Evolutionary conservation across 2,888 invertebrate genomes (phyloP).

Genomic region (Sphaerophoria rueppellii): DNA sequence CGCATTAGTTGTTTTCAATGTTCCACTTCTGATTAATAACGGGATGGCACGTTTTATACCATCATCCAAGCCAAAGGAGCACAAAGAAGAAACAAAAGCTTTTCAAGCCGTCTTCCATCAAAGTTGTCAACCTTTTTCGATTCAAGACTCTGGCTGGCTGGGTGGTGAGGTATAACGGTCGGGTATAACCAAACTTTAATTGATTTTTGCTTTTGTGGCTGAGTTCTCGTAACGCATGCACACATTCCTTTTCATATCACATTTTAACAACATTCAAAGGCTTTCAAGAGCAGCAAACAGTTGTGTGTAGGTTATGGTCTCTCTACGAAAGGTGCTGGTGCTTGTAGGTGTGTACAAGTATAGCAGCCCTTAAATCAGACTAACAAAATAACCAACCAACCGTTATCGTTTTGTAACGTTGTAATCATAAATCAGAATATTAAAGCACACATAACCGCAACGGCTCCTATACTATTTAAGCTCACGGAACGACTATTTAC

Average conservation of each 20-base stretch:
- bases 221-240: conserved; percentile 3
- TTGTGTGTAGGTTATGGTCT: background rate
- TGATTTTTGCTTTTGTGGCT: conserved; percentile 60
- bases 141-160: background rate
- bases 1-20: conserved; percentile 49
- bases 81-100: conserved; percentile 16
- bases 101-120: conserved; percentile 7
- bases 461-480: conserved; percentile 18
- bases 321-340: background rate
- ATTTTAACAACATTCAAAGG: conserved; percentile 23
- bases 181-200: conserved; percentile 57
- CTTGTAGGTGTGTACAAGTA: background rate
- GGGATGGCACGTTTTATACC: conserved; percentile 43
- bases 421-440: conserved; percentile 57
- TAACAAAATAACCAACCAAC: conserved; percentile 28
- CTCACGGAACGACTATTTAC: conserved; percentile 2
- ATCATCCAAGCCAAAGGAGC: background rate
- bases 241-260: conserved; percentile 1
- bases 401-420: background rate
- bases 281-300: background rate
- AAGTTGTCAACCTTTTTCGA: conserved; percentile 34
- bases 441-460: conserved; percentile 39
- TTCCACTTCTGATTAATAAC: conserved; percentile 65
- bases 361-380: conserved; percentile 39
- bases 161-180: background rate